Base-by-base conservation (phyloP, 2,113 vertebrate genomes). In the Chloebia gouldiae region DNA sequence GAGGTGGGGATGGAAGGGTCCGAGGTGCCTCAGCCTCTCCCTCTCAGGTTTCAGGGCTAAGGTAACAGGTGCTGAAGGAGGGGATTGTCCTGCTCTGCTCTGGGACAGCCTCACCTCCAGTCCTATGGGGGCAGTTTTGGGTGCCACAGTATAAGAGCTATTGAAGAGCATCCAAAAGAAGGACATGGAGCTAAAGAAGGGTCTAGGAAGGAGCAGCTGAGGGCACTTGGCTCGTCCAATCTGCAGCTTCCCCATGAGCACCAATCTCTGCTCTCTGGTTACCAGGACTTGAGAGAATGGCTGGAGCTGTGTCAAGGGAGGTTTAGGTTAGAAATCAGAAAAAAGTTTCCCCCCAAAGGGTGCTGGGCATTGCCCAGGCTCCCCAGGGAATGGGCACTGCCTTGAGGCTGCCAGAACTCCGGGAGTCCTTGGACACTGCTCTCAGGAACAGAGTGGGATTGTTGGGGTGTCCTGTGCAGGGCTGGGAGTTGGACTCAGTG, bases 361-460 rank as follows among this genome's bases (percentile, higher is more conserved):
- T 47, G 39, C 9, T 22, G 28, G 56, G 47, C 39, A 39, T 11
- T 39, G 39, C 39, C 60, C 68, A 73, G 51, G 39, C 39, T 76
- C n/a, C 14, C 40, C 54, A 69, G 40, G 25, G 30, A 69, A 53
- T 42, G 54, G 70, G 14, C 79, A 40, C 6, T 0, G 63, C 30
- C 39, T 44, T 6, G 2, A 10, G 45, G 45, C 60, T 73, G 61
- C 39, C 78, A 82, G 40, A 76, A 54, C 63, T 76, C 47, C 70
- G 61, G 70, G 8, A 56, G 15, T 0, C 0, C 33, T 83, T 4
- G 47, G 63, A 5, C 0, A 16, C 1, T 0, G 0, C 28, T 13
- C 5, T 1, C 24, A 37, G 22, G 54, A 19, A 16, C 28, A 47
- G 45, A 9, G 4, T 31, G n/a, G 63, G 39, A 3, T 15, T 61